A percentile compares a stretch with the other conserved stretches of the same genome.
Evolutionary conservation across 2,797 vertebrate genomes (phyloP).

Genomic region (Leontopithecus rosalia): DNA sequence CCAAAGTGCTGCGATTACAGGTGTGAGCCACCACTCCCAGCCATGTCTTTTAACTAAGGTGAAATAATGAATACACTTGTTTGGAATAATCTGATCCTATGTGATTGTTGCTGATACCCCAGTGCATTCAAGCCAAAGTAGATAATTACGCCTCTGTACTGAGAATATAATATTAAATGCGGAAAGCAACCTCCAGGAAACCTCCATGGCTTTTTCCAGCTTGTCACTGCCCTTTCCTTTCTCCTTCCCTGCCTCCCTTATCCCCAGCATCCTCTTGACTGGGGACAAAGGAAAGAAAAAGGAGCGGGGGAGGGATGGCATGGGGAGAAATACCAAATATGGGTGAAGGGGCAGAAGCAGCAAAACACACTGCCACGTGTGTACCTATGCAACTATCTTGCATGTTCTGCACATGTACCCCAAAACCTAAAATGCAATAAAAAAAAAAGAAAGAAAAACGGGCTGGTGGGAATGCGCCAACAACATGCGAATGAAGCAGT

Average conservation of each 20-base stretch:
- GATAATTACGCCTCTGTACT: conserved; percentile 31
- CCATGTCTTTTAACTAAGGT: conserved; percentile 55
- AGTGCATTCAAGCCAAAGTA: background rate
- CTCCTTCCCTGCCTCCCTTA: background rate
- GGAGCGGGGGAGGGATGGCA: no score
- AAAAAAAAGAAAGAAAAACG: background rate
- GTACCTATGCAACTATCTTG: no score
- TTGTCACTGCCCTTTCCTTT: background rate
- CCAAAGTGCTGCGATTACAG: background rate
- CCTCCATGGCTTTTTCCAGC: background rate
- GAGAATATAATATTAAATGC: conserved; percentile 36
- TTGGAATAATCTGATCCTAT: conserved; percentile 39
- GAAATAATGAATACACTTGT: conserved; percentile 22
- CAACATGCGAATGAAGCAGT: background rate
- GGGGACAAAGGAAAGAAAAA: background rate
- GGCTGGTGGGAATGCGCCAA: background rate
- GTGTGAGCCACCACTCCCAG: rapidly evolving
- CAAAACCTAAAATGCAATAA: no score
- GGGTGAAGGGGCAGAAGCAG: no score
- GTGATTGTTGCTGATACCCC: background rate
- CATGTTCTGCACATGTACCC: no score
- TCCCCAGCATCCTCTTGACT: background rate
- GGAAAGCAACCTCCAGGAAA: background rate
- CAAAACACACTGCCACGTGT: no score
- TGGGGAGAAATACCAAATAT: no score